Evolutionary conservation across 2,888 invertebrate species (phyloP).

Genomic region (Peribatodes rhomboidaria): DNA sequence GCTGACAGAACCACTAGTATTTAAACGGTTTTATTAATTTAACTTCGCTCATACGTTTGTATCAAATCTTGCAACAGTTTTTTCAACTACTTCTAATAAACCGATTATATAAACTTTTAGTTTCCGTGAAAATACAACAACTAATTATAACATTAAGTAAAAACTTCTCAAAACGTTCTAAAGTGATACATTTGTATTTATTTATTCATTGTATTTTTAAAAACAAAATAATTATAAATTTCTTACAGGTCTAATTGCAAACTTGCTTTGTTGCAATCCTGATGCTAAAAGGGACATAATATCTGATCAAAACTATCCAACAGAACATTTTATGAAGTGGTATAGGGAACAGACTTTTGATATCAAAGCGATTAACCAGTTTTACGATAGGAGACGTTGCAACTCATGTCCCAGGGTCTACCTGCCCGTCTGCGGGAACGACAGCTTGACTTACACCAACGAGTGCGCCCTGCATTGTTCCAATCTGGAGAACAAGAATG

Average conservation of each 20-base stretch:
- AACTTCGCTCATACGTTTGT: too few relatives aligned
- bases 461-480: conserved; percentile 3
- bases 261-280: background rate
- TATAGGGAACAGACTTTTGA: background rate
- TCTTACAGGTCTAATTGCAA: background rate
- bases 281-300: background rate
- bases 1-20: too few relatives aligned
- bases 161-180: too few relatives aligned
- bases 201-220: too few relatives aligned
- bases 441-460: background rate
- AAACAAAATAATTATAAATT: too few relatives aligned
- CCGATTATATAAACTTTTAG: too few relatives aligned
- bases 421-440: conserved; percentile 1
- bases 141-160: too few relatives aligned
- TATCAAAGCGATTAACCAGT: background rate
- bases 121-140: too few relatives aligned
- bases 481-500: background rate
- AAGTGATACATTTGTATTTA: too few relatives aligned
- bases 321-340: background rate
- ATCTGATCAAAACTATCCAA: background rate
- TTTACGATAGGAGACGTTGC: background rate
- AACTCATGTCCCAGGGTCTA: background rate
- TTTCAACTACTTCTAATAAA: too few relatives aligned
- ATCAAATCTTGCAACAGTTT: too few relatives aligned
- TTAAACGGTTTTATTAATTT: too few relatives aligned